phyloP scores from a whole-genome alignment of 2,888 invertebrate genomes.

The Calliphora vomitoria region DNA sequence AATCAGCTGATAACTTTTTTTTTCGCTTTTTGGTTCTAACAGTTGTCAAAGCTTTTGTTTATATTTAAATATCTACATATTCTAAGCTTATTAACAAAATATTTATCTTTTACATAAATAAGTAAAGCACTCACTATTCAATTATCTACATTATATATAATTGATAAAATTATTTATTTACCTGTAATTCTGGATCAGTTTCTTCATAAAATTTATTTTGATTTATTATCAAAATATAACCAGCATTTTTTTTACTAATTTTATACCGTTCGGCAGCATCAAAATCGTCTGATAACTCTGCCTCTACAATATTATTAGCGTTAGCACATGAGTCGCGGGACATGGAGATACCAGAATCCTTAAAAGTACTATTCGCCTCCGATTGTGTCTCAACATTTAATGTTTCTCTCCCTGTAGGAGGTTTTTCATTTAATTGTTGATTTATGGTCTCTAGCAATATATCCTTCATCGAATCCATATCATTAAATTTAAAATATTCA shows the following conservation, averaged over 20 bases:
- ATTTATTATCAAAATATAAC: conserved; percentile 82
- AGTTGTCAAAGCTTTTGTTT: no score
- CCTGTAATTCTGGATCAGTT: conserved; percentile 76
- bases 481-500: conserved; percentile 80
- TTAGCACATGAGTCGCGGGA: background rate
- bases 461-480: conserved; percentile 77
- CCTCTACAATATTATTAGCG: background rate
- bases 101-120: no score
- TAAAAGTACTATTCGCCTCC: background rate
- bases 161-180: conserved; percentile 58
- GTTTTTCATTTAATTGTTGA: conserved; percentile 42
- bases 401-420: background rate
- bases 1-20: no score
- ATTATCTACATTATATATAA: no score
- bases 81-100: no score
- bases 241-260: conserved; percentile 78
- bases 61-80: no score
- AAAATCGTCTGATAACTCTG: conserved; percentile 19
- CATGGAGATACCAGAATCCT: conserved; percentile 63
- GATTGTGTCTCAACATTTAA: no score
- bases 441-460: conserved; percentile 78
- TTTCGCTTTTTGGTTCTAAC: no score
- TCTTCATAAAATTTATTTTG: conserved; percentile 80
- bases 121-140: no score
- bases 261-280: conserved; percentile 74